Evolutionary conservation across 2,113 vertebrate species (phyloP), one percentile per base, ranked within the genome.

Genomic region (Toxostoma redivivum): DNA sequence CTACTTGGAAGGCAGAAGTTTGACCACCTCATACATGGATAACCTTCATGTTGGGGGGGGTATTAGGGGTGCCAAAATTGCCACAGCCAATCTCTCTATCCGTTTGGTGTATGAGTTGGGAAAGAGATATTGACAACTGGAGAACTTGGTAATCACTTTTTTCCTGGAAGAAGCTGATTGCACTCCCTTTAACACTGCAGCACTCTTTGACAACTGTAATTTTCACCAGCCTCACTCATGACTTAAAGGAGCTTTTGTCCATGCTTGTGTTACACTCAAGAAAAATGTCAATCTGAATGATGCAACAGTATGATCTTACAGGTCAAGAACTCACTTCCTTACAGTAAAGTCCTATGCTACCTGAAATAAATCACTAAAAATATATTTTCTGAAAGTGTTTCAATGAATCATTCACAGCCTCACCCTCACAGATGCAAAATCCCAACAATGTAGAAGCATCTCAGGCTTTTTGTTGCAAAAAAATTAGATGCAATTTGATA

Each of bases 1-100:
- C 21, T 38, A 11, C 51, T 37, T 48, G 51, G 15, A 72, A 66
- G 20, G 38, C 24, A 84, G 30, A 60, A 69, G 9, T 44, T 40
- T 82, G 33, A n/a, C 21, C 5, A 15, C 12, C 22, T 69, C 53
- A 60, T 54, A 7, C 10, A 10, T 7, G 15, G 12, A 38, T 33
- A 35, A 73, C 4, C 0, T 78, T 44, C 27, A 5, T 4, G 1
- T 31, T 58, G 8, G 15, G 24, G 11, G 2, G 21, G 0, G 4
- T 56, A 24, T n/a, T 57, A 40, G 5, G 11, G 18, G 5, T 40
- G 16, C 35, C 62, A 78, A 17, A 11, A 37, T 25, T 85, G 22
- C 11, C 38, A 42, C 3, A 18, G 22, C 2, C n/a, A 61, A 7
- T 38, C 23, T 86, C 27, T 24, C 6, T 77, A 38, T 69, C 42